Evolutionary conservation across 1,140 invertebrate species (phyloP).

Genomic region (Rhopalosiphum maidis): DNA sequence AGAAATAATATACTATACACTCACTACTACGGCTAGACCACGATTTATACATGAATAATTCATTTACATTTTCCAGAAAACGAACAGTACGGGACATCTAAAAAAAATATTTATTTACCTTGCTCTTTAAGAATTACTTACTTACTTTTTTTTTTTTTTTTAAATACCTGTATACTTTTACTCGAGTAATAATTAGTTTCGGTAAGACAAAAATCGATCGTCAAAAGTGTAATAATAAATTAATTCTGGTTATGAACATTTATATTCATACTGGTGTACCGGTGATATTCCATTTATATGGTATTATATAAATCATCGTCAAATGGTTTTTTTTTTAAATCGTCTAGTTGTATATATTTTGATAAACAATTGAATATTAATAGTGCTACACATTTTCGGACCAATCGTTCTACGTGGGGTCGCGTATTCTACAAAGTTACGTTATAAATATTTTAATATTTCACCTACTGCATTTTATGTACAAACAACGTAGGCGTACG

Average conservation of each 20-base stretch:
- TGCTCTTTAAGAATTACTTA: too few relatives aligned
- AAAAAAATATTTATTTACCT: not conserved
- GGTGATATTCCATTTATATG: too few relatives aligned
- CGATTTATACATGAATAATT: not conserved
- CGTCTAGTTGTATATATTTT: not conserved
- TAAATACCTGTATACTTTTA: not conserved
- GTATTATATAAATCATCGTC: too few relatives aligned
- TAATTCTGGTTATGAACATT: not conserved
- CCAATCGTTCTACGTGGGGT: too few relatives aligned
- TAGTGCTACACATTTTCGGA: not conserved
- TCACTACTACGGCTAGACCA: not conserved
- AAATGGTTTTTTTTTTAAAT: too few relatives aligned
- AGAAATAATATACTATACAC: not conserved
- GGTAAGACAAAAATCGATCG: not conserved
- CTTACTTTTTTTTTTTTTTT: not conserved
- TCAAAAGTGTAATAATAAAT: not conserved
- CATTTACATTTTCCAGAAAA: not conserved
- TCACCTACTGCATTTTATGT: not conserved
- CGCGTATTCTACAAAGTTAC: not conserved
- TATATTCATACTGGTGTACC: too few relatives aligned
- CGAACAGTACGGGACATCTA: not conserved
- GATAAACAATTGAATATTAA: not conserved
- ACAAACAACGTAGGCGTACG: too few relatives aligned
- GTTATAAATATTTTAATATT: not conserved
- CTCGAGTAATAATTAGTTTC: not conserved